phyloP scores from a whole-genome alignment of 2,797 vertebrate species.

The Microctenopoma stevenorrisi region DNA sequence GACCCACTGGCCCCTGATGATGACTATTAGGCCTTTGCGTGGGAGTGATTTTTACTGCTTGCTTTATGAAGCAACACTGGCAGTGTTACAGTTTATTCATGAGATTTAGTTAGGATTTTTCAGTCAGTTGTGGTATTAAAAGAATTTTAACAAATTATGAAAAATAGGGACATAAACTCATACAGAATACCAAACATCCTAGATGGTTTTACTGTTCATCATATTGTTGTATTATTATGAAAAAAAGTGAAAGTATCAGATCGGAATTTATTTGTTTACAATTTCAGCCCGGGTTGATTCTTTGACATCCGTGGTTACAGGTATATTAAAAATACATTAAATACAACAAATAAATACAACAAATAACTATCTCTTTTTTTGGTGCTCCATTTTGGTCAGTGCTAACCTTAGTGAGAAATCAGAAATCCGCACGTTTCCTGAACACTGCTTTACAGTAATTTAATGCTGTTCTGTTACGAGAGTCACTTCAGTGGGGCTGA shows the following conservation, averaged over 20 bases:
- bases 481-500: neutral
- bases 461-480: neutral
- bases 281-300: neutral
- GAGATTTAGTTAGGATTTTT: conserved; percentile 9
- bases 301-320: neutral
- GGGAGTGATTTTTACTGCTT: conserved; percentile 45
- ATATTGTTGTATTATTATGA: neutral
- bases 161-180: neutral
- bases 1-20: conserved; percentile 48
- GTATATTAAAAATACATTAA: neutral
- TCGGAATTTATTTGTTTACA: neutral
- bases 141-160: neutral
- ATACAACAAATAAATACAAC: no score
- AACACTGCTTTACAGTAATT: neutral
- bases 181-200: neutral
- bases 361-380: neutral
- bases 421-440: neutral
- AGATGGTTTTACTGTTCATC: neutral
- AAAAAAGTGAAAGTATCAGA: neutral
- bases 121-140: neutral
- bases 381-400: neutral
- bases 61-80: conserved; percentile 19
- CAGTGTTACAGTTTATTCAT: conserved; percentile 19
- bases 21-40: conserved; percentile 40
- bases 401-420: neutral